Evolutionary conservation across 2,888 invertebrate species (phyloP), one percentile per base, ranked within the genome.

Genomic region (Bombyx huttoni): DNA sequence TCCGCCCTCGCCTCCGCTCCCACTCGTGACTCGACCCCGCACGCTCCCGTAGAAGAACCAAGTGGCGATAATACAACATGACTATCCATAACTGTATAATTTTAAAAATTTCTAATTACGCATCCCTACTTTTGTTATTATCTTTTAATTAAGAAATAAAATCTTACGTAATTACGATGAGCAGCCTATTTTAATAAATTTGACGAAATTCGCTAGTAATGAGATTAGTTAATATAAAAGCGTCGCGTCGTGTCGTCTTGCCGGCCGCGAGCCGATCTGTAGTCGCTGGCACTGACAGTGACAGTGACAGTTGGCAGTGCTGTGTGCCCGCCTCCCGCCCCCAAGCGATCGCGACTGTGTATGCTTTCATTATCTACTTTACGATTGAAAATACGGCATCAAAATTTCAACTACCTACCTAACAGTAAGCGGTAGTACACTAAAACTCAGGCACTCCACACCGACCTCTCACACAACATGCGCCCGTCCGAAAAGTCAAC

Each of bases 61-160:
- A 71, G 73, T 70, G 75, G 65, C 75, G 76, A 72, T 69, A 76
- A 80, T 76, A 75, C 78, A 79, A 84, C 68, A 69, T 80, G 74
- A 81, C 78, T 76, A 82, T 87, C 85, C 74, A 80, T 88, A 85
- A 88, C 86, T 86, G 87, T 87, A 88, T 88, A 87, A 86, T 86
- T 87, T 88, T 87, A 86, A 87, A 88, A 88, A 87, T 80, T 70
- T 85, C 88, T 88, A 88, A 87, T 88, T 87, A 88, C 86, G 88
- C 88, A 82, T 85, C 75, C 78, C 88, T 88, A 88, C 86, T 85
- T 81, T 87, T 84, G 83, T 87, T 88, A 87, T 87, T 87, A 88
- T 87, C 84, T 62, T 87, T 87, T 86, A 87, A 85, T 86, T 87
- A 86, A 86, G 82, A 87, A 88, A 87, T 87, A 77, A 88, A 86